Evolutionary conservation across 2,113 vertebrate species (phyloP), one percentile per base, ranked within the genome.

Genomic region (Castor canadensis): DNA sequence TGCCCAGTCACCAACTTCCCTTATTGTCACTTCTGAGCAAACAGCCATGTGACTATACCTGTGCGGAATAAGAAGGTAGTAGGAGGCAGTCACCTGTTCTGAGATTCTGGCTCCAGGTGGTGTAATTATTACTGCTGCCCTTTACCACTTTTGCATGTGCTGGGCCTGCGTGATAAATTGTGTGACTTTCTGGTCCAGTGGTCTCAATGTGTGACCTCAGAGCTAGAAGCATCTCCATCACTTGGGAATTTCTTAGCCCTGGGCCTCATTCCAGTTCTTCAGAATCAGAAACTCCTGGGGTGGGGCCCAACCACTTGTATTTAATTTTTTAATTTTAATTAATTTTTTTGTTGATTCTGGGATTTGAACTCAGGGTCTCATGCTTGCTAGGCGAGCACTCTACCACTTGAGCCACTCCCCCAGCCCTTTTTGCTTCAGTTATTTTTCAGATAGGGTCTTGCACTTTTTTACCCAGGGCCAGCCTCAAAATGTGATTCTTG

Each of bases 1-100:
- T 58, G 22, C 10, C 56, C 17, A 75, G 69, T 20, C 28, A 49
- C n/a, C n/a, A n/a, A n/a, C n/a, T 24, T 43, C 73, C 9, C 4
- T 3, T 6, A 16, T n/a, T 52, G 24, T 52, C 40, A 7, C 71
- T 84, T 52, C 38, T 9, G 28, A 66, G 5, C 6, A 56, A 35
- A 11, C 28, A 28, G 35, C 28, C 35, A 1, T 13, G 2, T 40
- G 15, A 43, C n/a, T 11, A 12, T 13, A 62, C 22, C 19, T 43
- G 24, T 6, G 1, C 43, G 15, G 32, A 17, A 72, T 1, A 20
- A 40, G 28, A 32, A 15, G 26, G 9, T 7, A 43, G 1, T 2
- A 6, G 54, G 9, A 52, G 47, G 6, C 6, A 54, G 15, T 80
- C 35, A 71, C 38, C 54, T 66, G 15, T 58, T 22, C 43, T 1